A percentile compares a stretch with the other conserved stretches of the same genome.
These are phyloP conservation scores for Phalanger gymnotis DNA, from an alignment of 2,797 vertebrate species.

Conservation along the genomic window DNA sequence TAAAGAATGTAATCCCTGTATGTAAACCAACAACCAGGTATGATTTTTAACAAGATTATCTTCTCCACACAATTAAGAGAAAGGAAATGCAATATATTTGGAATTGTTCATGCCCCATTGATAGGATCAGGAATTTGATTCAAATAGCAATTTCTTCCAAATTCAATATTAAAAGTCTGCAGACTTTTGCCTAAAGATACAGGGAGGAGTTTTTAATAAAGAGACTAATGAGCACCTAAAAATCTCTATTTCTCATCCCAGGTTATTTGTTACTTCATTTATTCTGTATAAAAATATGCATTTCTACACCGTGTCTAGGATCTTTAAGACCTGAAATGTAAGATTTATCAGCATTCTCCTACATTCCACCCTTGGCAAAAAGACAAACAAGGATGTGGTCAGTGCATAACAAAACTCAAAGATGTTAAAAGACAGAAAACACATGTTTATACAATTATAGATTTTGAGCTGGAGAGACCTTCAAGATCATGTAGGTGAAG, in stretches of 20 bases:
- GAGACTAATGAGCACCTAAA: constrained; percentile 21
- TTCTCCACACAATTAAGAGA: constrained; percentile 28
- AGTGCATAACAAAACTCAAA: constrained; percentile 50
- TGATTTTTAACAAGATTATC: constrained; percentile 49
- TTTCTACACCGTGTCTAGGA: constrained; percentile 23
- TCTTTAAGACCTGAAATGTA: constrained; percentile 46
- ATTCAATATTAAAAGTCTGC: neutral
- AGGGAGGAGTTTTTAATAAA: neutral
- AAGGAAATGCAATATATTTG: constrained; percentile 16
- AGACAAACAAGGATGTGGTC: constrained; percentile 45
- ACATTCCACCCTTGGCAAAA: constrained; percentile 52
- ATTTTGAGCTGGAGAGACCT: neutral
- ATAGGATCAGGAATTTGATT: constrained; percentile 10
- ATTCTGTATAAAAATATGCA: constrained; percentile 31
- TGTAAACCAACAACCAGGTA: neutral
- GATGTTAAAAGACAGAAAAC: constrained; percentile 34
- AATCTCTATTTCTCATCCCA: constrained; percentile 7
- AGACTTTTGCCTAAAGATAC: constrained; percentile 1
- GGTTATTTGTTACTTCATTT: constrained; percentile 62
- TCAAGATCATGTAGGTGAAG: neutral
- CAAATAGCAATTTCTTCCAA: neutral
- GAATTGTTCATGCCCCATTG: neutral
- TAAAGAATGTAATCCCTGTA: constrained; percentile 16
- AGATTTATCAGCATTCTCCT: constrained; percentile 35
- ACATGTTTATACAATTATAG: neutral